A percentile compares a stretch with the other conserved stretches of the same genome.
These are phyloP conservation scores for Samia ricini DNA, from an alignment of 1,140 invertebrate genomes.

Conservation along the genomic window DNA sequence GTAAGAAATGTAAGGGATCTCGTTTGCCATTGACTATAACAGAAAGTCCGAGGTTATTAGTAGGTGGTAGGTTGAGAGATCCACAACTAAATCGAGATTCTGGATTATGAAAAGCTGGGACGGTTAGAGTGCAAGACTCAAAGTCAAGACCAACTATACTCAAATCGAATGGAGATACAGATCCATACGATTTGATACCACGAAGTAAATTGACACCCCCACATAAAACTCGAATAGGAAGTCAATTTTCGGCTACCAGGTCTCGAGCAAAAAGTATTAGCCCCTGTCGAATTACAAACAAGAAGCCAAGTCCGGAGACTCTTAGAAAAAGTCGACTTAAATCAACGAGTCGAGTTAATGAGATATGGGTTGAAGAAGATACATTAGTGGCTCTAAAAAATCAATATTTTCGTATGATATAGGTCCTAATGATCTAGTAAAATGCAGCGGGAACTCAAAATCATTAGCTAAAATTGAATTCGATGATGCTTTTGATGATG, in stretches of 20 bases:
- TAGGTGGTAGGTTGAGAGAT: conserved; percentile 79
- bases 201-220: conserved; percentile 83
- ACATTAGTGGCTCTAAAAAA: conserved; percentile 77
- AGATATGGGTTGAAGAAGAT: conserved; percentile 72
- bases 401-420: conserved; percentile 92
- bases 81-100: conserved; percentile 63
- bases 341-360: conserved; percentile 72
- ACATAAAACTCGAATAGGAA: conserved; percentile 73
- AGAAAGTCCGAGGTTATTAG: conserved; percentile 73
- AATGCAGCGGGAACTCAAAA: conserved; percentile 59
- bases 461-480: conserved; percentile 64
- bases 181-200: conserved; percentile 90
- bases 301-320: conserved; percentile 65
- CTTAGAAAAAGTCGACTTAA: conserved; percentile 68
- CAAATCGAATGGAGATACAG: conserved; percentile 77
- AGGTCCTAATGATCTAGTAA: conserved; percentile 90
- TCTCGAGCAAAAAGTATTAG: conserved; percentile 81
- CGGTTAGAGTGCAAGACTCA: conserved; percentile 79
- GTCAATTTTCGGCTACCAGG: conserved; percentile 74
- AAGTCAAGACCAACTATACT: conserved; percentile 80
- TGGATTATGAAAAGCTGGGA: conserved; percentile 77
- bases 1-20: conserved; percentile 89
- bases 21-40: conserved; percentile 80
- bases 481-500: conserved; percentile 61
- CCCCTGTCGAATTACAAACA: conserved; percentile 71